Percentiles rank a stretch among this genome's conserved stretches.
phyloP scores from a whole-genome alignment of 2,888 invertebrate species.

The Eulithis prunata region DNA sequence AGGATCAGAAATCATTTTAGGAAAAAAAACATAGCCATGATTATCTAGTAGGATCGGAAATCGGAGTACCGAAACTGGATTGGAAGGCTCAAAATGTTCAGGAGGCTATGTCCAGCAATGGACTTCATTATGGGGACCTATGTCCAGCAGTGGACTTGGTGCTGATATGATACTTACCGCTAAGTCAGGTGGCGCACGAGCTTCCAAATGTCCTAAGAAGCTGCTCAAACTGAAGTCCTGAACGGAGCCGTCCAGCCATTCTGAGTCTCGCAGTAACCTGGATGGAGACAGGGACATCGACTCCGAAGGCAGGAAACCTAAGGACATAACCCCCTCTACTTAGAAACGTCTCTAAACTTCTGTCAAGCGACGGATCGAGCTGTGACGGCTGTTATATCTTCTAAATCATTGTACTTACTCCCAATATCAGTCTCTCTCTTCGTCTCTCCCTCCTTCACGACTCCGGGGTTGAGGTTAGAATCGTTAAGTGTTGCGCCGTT shows the following conservation, averaged over 20 bases:
- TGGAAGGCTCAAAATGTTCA: no score
- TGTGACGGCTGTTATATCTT: no score
- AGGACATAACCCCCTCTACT: neutral
- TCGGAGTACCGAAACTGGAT: no score
- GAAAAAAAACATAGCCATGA: no score
- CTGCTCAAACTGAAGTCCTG: slow-evolving; percentile 95
- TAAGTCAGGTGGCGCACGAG: slow-evolving; percentile 63
- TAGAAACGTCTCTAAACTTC: no score
- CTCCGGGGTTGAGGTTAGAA: slow-evolving; percentile 7
- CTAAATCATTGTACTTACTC: slow-evolving; percentile 45
- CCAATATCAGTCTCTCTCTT: slow-evolving; percentile 50
- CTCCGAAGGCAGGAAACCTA: slow-evolving; percentile 67
- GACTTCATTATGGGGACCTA: no score
- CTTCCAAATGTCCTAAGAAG: slow-evolving; percentile 92
- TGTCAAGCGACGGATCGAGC: no score
- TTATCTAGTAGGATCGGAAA: no score
- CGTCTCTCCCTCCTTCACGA: slow-evolving; percentile 11
- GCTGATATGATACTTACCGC: slow-evolving; percentile 46
- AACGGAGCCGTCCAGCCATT: slow-evolving; percentile 91
- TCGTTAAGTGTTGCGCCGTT: slow-evolving; percentile 19
- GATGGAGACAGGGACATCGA: slow-evolving; percentile 86
- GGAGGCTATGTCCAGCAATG: no score
- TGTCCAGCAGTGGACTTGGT: neutral
- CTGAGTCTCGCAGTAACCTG: slow-evolving; percentile 86
- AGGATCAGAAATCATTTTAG: no score